Evolutionary conservation across 1,140 invertebrate genomes (phyloP).

Genomic region (Trichonephila clavata): DNA sequence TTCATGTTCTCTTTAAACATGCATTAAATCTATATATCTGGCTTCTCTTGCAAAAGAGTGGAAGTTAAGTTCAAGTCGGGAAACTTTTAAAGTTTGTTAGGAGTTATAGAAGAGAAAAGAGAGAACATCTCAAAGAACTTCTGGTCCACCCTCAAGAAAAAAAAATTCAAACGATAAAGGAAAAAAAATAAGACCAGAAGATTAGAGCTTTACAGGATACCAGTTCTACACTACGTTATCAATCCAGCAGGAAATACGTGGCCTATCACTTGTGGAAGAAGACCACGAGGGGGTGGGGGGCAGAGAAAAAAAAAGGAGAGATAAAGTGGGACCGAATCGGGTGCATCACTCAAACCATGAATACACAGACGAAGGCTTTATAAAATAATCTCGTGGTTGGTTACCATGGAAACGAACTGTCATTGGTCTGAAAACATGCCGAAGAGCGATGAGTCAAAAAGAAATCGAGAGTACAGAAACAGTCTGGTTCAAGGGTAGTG

Average conservation of each 20-base stretch:
- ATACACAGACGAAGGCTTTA: constrained; percentile 52
- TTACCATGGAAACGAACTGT: constrained; percentile 57
- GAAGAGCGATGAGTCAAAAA: constrained; percentile 62
- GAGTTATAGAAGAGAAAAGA: neutral
- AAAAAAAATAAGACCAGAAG: neutral
- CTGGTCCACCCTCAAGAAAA: neutral
- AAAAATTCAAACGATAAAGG: constrained; percentile 1
- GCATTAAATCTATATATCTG: too few relatives aligned
- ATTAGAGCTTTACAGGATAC: neutral
- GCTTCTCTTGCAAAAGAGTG: neutral
- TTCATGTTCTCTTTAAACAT: neutral
- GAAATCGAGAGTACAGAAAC: constrained; percentile 22
- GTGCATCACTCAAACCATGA: constrained; percentile 57
- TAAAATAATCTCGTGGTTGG: constrained; percentile 67
- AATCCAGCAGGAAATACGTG: constrained; percentile 14
- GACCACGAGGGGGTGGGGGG: neutral
- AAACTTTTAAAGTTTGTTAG: neutral
- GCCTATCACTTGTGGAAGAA: constrained; percentile 24
- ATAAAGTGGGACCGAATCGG: neutral
- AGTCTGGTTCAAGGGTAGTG: neutral
- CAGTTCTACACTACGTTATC: neutral
- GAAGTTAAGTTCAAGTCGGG: neutral
- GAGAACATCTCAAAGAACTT: neutral
- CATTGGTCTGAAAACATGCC: constrained; percentile 69
- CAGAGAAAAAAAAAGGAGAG: neutral